Percentiles rank a stretch among this genome's conserved stretches.
Conservation (phyloP, 1,140 invertebrate species). For the Paralvinella palmiformis region DNA sequence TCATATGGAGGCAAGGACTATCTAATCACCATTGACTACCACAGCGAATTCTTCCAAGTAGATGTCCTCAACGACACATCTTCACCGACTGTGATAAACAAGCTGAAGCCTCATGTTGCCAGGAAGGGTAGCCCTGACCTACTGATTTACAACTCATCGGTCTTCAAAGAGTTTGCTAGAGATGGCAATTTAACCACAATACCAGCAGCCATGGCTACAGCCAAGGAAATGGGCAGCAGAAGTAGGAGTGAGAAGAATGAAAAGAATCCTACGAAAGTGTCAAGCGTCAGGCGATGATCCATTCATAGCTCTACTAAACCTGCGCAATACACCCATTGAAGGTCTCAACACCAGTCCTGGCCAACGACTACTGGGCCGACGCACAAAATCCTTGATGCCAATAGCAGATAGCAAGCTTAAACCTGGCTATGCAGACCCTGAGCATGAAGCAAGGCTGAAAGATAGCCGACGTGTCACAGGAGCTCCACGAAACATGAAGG, state of each 20-base stretch:
- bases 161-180: constrained; percentile 25
- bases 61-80: no score
- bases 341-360: neutral
- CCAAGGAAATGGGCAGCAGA: neutral
- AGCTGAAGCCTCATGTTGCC: no score
- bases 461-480: no score
- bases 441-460: no score
- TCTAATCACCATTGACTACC: neutral
- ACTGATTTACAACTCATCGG: constrained; percentile 15
- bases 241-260: neutral
- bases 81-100: no score
- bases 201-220: neutral
- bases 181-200: constrained; percentile 23
- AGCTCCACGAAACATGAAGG: no score
- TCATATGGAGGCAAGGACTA: neutral
- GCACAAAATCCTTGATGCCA: neutral
- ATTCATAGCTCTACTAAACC: constrained; percentile 18
- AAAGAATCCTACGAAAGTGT: neutral
- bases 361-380: neutral
- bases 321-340: constrained; percentile 19
- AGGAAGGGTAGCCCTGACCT: no score
- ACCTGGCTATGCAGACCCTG: no score
- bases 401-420: no score
- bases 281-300: constrained; percentile 1
- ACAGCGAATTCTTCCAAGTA: no score